Conservation (phyloP, 2,113 vertebrate genomes). For the Phodopus roborovskii region DNA sequence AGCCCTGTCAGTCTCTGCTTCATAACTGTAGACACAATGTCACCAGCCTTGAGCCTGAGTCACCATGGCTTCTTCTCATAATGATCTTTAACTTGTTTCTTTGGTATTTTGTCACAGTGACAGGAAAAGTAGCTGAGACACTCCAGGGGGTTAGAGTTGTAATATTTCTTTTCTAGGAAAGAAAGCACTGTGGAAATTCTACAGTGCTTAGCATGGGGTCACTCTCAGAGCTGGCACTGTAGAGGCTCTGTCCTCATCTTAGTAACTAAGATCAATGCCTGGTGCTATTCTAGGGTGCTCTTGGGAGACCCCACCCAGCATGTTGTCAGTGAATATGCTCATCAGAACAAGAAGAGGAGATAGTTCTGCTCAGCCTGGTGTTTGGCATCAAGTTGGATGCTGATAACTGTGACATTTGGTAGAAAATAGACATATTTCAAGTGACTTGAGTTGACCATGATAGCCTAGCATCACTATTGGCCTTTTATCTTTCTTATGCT, state of each 20-base stretch:
- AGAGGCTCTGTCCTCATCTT: not conserved
- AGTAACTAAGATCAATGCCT: not conserved
- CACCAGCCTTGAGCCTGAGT: too few species aligned
- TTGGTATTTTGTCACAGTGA: not conserved
- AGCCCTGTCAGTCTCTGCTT: too few species aligned
- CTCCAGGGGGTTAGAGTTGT: not conserved
- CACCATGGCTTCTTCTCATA: too few species aligned
- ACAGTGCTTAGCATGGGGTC: not conserved
- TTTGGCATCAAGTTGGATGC: not conserved
- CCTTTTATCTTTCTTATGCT: not conserved
- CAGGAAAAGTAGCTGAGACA: not conserved
- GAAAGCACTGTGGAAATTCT: conserved; percentile 8
- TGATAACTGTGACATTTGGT: too few species aligned
- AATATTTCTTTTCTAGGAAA: not conserved
- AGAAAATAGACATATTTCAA: not conserved
- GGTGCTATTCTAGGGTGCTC: not conserved
- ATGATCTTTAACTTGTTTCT: not conserved
- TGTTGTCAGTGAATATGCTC: not conserved
- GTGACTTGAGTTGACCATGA: not conserved
- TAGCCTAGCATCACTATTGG: not conserved
- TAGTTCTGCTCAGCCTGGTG: not conserved
- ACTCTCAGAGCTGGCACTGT: not conserved
- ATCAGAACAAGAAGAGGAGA: not conserved
- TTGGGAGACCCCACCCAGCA: not conserved
- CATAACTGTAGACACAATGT: not conserved